Conservation (phyloP, 2,797 vertebrate genomes). For the Telmatherina bonti region DNA sequence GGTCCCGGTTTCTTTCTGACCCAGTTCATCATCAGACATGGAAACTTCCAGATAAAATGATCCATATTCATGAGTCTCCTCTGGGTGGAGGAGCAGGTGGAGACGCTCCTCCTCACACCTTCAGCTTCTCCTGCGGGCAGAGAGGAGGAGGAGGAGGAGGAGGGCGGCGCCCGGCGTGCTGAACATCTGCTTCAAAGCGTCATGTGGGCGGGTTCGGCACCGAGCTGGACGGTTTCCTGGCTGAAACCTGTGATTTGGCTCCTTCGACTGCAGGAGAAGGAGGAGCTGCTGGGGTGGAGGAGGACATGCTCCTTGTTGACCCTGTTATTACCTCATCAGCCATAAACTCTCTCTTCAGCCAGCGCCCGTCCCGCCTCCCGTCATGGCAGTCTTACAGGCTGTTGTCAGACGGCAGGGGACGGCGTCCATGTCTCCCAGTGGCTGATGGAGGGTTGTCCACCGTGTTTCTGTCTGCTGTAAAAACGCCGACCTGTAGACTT, state of each 20-base stretch:
- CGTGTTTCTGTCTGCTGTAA: too few species aligned
- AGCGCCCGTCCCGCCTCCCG: slow-evolving; percentile 2
- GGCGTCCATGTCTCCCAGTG: too few species aligned
- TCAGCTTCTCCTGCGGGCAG: slow-evolving; percentile 1
- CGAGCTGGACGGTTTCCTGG: slow-evolving; percentile 19
- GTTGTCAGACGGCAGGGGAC: too few species aligned
- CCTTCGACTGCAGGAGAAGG: neutral
- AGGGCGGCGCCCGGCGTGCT: slow-evolving; percentile 10
- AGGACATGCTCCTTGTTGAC: slow-evolving; percentile 6
- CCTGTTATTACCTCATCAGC: slow-evolving; percentile 11
- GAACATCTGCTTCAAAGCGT: slow-evolving; percentile 37
- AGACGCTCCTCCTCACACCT: neutral
- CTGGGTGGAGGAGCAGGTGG: neutral
- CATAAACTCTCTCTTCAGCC: neutral
- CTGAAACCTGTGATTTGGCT: slow-evolving; percentile 17
- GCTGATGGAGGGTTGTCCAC: too few species aligned
- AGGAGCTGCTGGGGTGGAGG: neutral
- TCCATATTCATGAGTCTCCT: neutral
- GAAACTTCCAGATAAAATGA: too few species aligned
- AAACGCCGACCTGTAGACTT: too few species aligned
- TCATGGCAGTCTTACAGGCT: too few species aligned
- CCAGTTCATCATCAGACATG: too few species aligned
- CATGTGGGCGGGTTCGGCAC: slow-evolving; percentile 1
- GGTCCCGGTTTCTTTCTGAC: too few species aligned
- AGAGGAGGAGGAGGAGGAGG: slow-evolving; percentile 10